Evolutionary conservation across 2,797 vertebrate species (phyloP).

Genomic region (Arctocebus calabarensis): DNA sequence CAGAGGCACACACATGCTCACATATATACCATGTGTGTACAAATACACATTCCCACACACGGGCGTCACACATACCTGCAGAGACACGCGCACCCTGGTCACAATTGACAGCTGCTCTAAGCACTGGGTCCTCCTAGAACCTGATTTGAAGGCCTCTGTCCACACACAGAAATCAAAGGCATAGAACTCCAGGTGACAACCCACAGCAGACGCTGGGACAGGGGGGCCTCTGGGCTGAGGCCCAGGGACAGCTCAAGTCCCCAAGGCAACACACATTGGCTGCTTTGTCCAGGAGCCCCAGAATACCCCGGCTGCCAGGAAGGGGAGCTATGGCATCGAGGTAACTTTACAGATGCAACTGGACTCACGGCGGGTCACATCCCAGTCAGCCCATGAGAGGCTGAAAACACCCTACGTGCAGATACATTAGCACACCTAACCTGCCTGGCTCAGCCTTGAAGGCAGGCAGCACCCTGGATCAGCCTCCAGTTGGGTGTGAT

Average conservation of each 20-base stretch:
- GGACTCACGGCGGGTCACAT: not conserved
- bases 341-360: not conserved
- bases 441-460: not conserved
- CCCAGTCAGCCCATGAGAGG: not conserved
- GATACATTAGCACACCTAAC: not conserved
- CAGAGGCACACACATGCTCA: not conserved
- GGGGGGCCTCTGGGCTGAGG: accelerated
- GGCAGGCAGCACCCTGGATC: not conserved
- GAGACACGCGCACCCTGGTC: not conserved
- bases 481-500: not conserved
- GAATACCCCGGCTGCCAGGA: too few relatives aligned
- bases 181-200: not conserved
- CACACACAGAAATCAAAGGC: not conserved
- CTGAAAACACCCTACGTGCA: not conserved
- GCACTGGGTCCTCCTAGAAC: not conserved
- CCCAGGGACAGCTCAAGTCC: not conserved
- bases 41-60: not conserved
- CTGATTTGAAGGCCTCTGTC: not conserved
- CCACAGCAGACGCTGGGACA: accelerated
- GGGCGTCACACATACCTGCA: not conserved
- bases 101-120: not conserved
- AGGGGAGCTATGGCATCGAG: not conserved
- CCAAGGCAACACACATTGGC: accelerated
- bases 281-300: not conserved
- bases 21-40: too few relatives aligned